A percentile compares a stretch with the other conserved stretches of the same genome.
These are phyloP conservation scores for Sminthurides aquaticus DNA, from an alignment of 2,888 invertebrate genomes.

Conservation along the genomic window DNA sequence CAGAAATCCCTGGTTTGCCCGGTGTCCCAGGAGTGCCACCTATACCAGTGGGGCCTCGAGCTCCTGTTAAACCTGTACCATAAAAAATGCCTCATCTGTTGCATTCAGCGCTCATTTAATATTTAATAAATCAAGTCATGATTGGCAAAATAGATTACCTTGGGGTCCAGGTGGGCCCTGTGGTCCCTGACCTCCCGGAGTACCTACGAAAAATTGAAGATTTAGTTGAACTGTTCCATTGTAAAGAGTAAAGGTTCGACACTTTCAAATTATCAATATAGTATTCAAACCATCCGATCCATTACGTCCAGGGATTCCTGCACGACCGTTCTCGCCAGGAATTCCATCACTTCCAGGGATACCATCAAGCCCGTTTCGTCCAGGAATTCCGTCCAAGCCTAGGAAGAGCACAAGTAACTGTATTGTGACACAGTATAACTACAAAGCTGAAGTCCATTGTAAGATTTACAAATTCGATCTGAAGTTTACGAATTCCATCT, in stretches of 20 bases:
- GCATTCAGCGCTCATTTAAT: too few relatives aligned
- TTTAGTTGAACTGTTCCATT: not conserved
- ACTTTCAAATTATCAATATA: not conserved
- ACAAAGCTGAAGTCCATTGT: too few relatives aligned
- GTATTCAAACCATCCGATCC: slow-evolving; percentile 61
- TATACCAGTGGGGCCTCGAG: slow-evolving; percentile 51
- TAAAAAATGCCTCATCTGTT: too few relatives aligned
- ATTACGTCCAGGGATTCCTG: slow-evolving; percentile 51
- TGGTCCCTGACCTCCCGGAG: slow-evolving; percentile 60
- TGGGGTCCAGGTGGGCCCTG: slow-evolving; percentile 65
- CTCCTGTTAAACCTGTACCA: slow-evolving; percentile 58
- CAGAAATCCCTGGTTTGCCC: slow-evolving; percentile 60
- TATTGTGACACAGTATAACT: too few relatives aligned
- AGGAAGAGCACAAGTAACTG: not conserved
- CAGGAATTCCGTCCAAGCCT: slow-evolving; percentile 66
- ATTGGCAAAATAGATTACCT: too few relatives aligned
- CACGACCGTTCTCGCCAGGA: slow-evolving; percentile 61
- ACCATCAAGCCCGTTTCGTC: slow-evolving; percentile 76
- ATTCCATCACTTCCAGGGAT: slow-evolving; percentile 60
- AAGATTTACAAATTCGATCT: slow-evolving; percentile 8
- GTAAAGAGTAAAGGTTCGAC: not conserved
- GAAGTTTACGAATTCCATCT: slow-evolving; percentile 12
- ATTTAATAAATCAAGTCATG: too few relatives aligned
- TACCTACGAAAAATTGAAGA: slow-evolving; percentile 51
- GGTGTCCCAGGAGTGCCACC: slow-evolving; percentile 53